A percentile compares a stretch with the other conserved stretches of the same genome.
These are phyloP conservation scores for Microctenopoma stevenorrisi DNA, from an alignment of 2,797 vertebrate species.

Conservation along the genomic window DNA sequence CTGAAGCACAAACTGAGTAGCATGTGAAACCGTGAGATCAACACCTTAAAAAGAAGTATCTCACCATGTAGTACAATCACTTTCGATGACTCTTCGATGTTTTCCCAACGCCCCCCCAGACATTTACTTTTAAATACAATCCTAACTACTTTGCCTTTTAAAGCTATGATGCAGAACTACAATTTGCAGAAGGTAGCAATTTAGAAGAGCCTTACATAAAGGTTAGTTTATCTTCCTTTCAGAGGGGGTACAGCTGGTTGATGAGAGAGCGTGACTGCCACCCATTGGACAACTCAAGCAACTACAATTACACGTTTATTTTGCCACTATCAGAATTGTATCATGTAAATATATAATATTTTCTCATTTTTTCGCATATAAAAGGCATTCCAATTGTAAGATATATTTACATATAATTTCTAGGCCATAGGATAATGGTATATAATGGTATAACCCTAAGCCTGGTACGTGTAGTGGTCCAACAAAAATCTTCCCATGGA, in stretches of 20 bases:
- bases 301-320: slow-evolving; percentile 12
- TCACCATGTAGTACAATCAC: slow-evolving; percentile 15
- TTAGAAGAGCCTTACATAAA: slow-evolving; percentile 50
- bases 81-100: slow-evolving; percentile 4
- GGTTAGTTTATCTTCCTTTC: slow-evolving; percentile 40
- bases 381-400: too few species aligned
- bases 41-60: slow-evolving; percentile 5
- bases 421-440: too few species aligned
- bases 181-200: slow-evolving; percentile 57
- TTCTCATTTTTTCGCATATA: too few species aligned
- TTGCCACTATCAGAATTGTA: too few species aligned
- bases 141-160: slow-evolving; percentile 54
- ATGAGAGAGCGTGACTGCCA: slow-evolving; percentile 67
- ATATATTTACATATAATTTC: too few species aligned
- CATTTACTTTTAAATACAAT: slow-evolving; percentile 58
- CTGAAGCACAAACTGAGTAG: slow-evolving; percentile 13
- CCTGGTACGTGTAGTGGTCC: too few species aligned
- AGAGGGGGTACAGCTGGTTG: neutral
- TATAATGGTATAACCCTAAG: too few species aligned
- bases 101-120: slow-evolving; percentile 29
- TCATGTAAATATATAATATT: too few species aligned
- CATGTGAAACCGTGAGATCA: neutral
- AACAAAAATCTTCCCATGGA: too few species aligned
- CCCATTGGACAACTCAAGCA: slow-evolving; percentile 48
- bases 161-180: slow-evolving; percentile 57